Base-by-base conservation (phyloP, 1,140 invertebrate species). In the Aphaenogaster floridana region DNA sequence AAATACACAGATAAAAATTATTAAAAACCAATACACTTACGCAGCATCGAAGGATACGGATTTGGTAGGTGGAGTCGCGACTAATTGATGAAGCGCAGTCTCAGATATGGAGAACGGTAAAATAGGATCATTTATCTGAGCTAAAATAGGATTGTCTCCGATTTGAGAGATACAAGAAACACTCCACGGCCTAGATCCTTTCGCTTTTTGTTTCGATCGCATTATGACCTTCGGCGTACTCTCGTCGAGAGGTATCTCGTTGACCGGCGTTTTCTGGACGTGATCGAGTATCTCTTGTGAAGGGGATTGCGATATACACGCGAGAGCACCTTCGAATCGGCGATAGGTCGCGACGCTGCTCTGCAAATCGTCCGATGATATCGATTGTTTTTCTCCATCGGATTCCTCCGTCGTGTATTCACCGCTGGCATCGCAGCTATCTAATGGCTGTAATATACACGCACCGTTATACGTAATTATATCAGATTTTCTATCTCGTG, bases 361-460 rank as follows among this genome's bases (percentile, higher is more conserved):
- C 86, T 97, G 96, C 39, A 97, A 95, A 84, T 98, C 97, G 90
- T 98, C 97, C 0, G 97, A 98, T 3, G 97, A 97, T 86, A 97
- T 96, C 0, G 97, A 97, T 36, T 96, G 95, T 54, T 95, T 96
- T 87, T 97, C 97, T 52, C 97, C 96, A 90, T 97, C 97, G 64
- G 97, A 97, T 92, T 98, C 97, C 45, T 96, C 96, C 21, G 97
- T 98, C 45, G 98, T 98, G 85, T 98, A 98, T 95, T 99, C 98
- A 34, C 98, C 97, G 88, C 98, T 98, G 0, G 98, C 98, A 93
- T 99, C 98, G 94, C 98, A 99, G 93, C 96, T 97, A 91, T 97
- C 96, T 77, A 96, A 88, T 61, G 95, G 92, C 91, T 95, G 91
- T 74, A 93, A 91, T 74, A 63, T 28, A 84, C 11, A 59, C 28